These are phyloP conservation scores for Sarcophaga peregrina DNA, from an alignment of 1,140 invertebrate species.

Conservation along the genomic window DNA sequence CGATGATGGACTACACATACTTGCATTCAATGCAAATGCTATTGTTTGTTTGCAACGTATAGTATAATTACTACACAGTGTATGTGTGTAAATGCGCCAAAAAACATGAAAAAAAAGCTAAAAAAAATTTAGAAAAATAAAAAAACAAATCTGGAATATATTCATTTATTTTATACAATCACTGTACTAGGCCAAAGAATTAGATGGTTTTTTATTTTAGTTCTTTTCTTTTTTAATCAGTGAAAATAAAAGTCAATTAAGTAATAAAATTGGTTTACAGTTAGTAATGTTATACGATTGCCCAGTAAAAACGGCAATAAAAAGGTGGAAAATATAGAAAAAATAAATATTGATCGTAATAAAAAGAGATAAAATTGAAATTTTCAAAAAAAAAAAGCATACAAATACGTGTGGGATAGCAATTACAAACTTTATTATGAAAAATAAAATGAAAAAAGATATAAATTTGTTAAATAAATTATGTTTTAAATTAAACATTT, in stretches of 20 bases:
- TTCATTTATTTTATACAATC: conserved; percentile 5
- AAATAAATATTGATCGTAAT: not conserved
- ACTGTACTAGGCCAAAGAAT: not conserved
- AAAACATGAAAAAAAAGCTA: no score
- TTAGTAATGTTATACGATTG: not conserved
- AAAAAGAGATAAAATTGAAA: not conserved
- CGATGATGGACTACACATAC: conserved; percentile 1
- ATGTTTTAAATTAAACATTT: not conserved
- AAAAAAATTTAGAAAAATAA: no score
- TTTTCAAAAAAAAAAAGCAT: no score
- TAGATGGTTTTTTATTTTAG: not conserved
- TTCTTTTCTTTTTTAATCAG: not conserved
- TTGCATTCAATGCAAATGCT: not conserved
- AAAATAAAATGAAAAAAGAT: no score
- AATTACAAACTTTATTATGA: no score
- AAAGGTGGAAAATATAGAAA: not conserved
- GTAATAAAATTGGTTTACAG: conserved; percentile 2
- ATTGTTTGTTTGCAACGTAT: conserved; percentile 16
- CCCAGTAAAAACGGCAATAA: no score
- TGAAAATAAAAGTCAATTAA: conserved; percentile 19
- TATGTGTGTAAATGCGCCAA: not conserved
- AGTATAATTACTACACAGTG: conserved; percentile 11
- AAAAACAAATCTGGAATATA: not conserved
- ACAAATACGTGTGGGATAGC: no score
- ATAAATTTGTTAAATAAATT: not conserved